These are phyloP conservation scores for Sebastes ruberrimus DNA, from an alignment of 2,797 vertebrate species.

Conservation along the genomic window DNA sequence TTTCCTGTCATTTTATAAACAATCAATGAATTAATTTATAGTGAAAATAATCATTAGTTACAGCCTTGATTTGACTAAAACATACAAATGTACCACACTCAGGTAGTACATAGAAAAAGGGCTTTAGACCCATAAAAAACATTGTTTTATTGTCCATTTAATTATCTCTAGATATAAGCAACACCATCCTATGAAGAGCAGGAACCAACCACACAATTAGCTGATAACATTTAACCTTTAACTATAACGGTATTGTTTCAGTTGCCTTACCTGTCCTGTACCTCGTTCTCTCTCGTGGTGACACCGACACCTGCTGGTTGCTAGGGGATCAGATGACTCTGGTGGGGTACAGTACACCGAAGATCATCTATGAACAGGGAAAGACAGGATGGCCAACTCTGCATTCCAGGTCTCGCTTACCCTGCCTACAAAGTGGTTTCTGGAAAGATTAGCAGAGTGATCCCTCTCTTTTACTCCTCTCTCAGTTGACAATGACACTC, in stretches of 20 bases:
- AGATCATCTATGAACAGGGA: neutral
- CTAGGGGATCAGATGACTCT: slow-evolving; percentile 56
- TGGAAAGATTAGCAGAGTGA: neutral
- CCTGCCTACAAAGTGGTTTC: neutral
- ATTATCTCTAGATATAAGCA: neutral
- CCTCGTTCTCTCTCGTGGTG: neutral
- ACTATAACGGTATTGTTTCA: too few species aligned
- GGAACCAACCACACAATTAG: neutral
- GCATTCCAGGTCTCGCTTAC: neutral
- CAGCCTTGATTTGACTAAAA: neutral
- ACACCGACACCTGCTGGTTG: slow-evolving; percentile 57
- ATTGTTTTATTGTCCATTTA: neutral
- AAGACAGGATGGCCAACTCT: neutral
- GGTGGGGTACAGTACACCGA: neutral
- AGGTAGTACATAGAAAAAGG: neutral
- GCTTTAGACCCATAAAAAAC: neutral
- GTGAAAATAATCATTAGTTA: neutral
- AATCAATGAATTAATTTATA: neutral
- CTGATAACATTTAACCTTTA: neutral
- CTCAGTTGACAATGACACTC: neutral
- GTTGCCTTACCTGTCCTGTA: neutral
- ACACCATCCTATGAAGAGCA: neutral
- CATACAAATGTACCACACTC: neutral
- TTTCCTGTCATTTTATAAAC: neutral
- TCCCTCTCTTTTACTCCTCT: neutral